Base-by-base conservation (phyloP, 2,113 vertebrate species). In the Petrocephalus microphthalmus region DNA sequence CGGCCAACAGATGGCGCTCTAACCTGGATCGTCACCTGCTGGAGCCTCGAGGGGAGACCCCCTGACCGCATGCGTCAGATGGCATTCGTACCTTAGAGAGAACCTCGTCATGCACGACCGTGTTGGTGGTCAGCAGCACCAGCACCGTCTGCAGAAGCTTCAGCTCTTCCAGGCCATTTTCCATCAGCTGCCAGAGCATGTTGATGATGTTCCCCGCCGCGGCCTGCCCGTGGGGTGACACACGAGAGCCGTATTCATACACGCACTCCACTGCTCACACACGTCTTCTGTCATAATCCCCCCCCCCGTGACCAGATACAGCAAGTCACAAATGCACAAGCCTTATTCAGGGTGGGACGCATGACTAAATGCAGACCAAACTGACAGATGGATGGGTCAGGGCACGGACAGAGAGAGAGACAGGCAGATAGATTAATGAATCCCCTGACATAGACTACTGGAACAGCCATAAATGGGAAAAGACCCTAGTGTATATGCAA, bases 101-200 rank as follows among this genome's bases (percentile, higher is more conserved):
- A 0, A 97, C 96, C 92, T 99, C 98, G 78, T 99, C 98, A 4
- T 99, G 98, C 71, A 99, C 98, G 54, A 99, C 98, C 2, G 98
- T 99, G 93, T 98, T 99, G 85, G 98, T 99, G 88, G 98, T 99
- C 78, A 99, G 91, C 91, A 99, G 97, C 49, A 99, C 99, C 89
- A 99, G 97, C 91, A 99, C 98, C 0, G 99, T 99, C 93, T 99
- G 98, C 57, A 99, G 94, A 20, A 99, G 95, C 88, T 99, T 99
- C 81, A 99, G 96, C 94, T 99, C 99, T 95, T 99, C 99, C 90
- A 99, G 95, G 88, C 97, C 97, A 85, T 99, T 99, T 93, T 99
- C 98, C 98, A 99, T 99, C 91, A 99, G 95, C 91, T 99, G 98
- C 98, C 98, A 99, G 92, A 99, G 94, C 98, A 99, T 99, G 94